These are phyloP conservation scores for Eulithis prunata DNA, from an alignment of 2,888 invertebrate genomes.

Conservation along the genomic window DNA sequence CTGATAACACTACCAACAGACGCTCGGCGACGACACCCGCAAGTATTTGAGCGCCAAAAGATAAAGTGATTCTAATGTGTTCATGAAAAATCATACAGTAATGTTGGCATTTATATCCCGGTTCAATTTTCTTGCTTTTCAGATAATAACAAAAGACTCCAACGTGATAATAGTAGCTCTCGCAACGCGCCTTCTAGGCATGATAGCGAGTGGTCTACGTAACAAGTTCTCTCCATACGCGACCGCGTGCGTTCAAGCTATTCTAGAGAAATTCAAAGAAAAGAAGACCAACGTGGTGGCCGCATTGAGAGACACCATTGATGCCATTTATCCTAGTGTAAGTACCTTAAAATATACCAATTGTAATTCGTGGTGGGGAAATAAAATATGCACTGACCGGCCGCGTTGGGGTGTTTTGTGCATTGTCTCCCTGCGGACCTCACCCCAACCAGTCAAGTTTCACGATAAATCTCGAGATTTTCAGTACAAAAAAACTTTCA, in stretches of 20 bases:
- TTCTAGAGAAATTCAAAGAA: conserved; percentile 98
- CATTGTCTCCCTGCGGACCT: no score
- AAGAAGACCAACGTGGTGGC: conserved; percentile 96
- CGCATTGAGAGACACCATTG: conserved; percentile 94
- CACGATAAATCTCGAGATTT: no score
- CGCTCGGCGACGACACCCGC: no score
- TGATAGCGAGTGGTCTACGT: conserved; percentile 93
- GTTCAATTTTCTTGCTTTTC: conserved; percentile 36
- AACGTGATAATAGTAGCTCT: conserved; percentile 97
- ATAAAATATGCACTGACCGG: no score
- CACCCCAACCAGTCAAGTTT: no score
- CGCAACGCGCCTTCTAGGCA: conserved; percentile 92
- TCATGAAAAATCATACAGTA: no score
- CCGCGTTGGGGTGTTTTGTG: no score
- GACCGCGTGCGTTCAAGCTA: conserved; percentile 88
- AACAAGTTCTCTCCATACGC: conserved; percentile 95
- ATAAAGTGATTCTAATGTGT: no score
- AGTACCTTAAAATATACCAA: conserved; percentile 56
- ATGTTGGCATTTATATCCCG: not conserved
- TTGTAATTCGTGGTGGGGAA: no score
- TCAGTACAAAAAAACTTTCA: no score
- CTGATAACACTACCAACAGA: no score
- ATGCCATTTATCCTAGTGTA: conserved; percentile 93
- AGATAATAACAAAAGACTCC: conserved; percentile 96
- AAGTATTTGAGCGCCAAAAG: no score